A percentile compares a stretch with the other conserved stretches of the same genome.
Evolutionary conservation across 2,113 vertebrate genomes (phyloP).

Genomic region (Elachura formosa): DNA sequence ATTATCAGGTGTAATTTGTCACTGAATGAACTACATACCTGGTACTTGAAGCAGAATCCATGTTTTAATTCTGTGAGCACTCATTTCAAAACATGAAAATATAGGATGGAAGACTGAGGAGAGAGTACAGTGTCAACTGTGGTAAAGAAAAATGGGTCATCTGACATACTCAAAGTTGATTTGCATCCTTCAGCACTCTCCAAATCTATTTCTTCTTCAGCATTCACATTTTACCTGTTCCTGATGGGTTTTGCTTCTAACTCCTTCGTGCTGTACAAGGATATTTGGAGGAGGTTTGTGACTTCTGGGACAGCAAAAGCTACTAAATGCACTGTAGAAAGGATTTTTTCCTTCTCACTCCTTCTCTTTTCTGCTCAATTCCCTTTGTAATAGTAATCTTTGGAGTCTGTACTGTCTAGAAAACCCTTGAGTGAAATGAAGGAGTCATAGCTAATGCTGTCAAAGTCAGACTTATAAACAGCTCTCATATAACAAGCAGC

Average conservation of each 20-base stretch:
- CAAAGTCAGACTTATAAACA: not conserved
- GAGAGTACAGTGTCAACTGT: not conserved
- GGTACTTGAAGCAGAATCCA: not conserved
- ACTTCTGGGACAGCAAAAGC: not conserved
- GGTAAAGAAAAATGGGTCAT: not conserved
- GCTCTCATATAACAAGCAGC: not conserved
- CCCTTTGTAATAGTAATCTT: not conserved
- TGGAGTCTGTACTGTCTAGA: not conserved
- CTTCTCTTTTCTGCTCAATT: not conserved
- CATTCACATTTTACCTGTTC: not conserved
- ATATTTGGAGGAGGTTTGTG: not conserved
- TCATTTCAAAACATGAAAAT: not conserved
- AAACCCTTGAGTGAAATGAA: not conserved
- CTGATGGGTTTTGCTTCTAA: not conserved
- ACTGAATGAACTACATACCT: not conserved
- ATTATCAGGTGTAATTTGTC: not conserved
- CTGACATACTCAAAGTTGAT: not conserved
- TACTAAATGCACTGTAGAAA: not conserved
- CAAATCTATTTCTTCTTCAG: not conserved
- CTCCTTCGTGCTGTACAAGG: not conserved
- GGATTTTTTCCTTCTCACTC: not conserved
- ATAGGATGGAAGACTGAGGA: not conserved
- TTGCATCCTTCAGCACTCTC: not conserved
- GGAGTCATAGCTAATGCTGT: not conserved
- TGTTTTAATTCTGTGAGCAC: not conserved